Conservation (phyloP, 2,797 vertebrate genomes). For the Sciurus carolinensis region DNA sequence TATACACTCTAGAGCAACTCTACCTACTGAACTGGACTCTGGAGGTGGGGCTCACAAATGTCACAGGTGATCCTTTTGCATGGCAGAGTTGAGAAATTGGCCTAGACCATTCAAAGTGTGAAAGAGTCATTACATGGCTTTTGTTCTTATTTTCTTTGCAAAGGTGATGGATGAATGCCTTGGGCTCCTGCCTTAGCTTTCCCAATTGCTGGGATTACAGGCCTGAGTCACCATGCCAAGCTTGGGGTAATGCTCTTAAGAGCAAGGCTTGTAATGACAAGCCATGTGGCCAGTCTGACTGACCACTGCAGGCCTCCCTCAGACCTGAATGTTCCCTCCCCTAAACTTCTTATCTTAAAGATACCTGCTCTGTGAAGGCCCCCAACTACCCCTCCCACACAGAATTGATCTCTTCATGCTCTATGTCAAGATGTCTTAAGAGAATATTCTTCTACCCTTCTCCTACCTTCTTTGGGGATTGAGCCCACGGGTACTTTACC, state of each 20-base stretch:
- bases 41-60: background rate
- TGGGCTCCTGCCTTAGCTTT: too few species aligned
- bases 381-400: accelerated
- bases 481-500: too few species aligned
- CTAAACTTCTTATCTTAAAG: background rate
- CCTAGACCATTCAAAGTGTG: background rate
- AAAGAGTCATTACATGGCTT: background rate
- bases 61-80: background rate
- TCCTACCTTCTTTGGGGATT: too few species aligned
- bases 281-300: background rate
- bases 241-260: background rate
- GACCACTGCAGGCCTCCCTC: background rate
- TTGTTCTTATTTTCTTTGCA: background rate
- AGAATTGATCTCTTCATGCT: background rate
- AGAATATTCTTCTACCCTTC: background rate
- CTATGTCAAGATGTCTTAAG: background rate
- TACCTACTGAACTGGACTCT: background rate
- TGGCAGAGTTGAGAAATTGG: background rate
- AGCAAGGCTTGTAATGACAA: background rate
- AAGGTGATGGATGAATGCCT: background rate
- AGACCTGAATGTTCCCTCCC: background rate
- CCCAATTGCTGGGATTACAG: too few species aligned
- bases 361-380: background rate
- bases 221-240: too few species aligned
- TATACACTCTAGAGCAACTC: background rate